Conservation (phyloP, 2,113 vertebrate species). For the Rhineura floridana region DNA sequence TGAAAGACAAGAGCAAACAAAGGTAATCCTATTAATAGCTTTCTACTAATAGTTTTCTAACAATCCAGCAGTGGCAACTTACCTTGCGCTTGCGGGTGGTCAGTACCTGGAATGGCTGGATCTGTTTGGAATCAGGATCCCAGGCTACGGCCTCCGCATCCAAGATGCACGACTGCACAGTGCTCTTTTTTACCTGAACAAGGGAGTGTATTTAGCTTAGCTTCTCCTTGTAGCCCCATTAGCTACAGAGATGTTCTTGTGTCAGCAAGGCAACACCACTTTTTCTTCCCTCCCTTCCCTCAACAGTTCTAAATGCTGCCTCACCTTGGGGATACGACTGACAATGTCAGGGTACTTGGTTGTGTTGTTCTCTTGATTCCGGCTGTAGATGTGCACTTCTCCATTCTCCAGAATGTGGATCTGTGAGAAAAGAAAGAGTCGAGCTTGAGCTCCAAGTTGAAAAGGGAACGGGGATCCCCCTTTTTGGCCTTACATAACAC, state of each 20-base stretch:
- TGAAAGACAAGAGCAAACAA: background rate
- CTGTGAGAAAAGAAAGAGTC: conserved; percentile 62
- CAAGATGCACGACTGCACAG: conserved; percentile 84
- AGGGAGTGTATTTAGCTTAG: background rate
- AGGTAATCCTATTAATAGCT: background rate
- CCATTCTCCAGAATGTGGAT: conserved; percentile 88
- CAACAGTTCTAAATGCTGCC: background rate
- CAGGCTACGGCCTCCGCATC: conserved; percentile 90
- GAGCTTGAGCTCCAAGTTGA: background rate
- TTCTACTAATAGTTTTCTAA: background rate
- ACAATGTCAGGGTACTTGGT: conserved; percentile 90
- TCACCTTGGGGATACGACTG: conserved; percentile 85
- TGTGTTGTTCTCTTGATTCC: conserved; percentile 93
- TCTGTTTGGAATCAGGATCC: conserved; percentile 88
- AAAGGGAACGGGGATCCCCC: background rate
- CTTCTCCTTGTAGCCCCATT: background rate
- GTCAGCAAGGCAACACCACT: background rate
- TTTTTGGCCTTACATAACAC: background rate
- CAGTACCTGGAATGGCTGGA: conserved; percentile 92
- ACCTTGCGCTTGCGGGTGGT: conserved; percentile 93
- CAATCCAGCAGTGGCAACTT: background rate
- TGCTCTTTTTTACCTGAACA: conserved; percentile 80
- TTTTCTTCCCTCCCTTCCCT: background rate
- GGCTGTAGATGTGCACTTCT: conserved; percentile 87
- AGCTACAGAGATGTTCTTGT: background rate